Conservation (phyloP, 2,113 vertebrate species). For the Lipotes vexillifer region DNA sequence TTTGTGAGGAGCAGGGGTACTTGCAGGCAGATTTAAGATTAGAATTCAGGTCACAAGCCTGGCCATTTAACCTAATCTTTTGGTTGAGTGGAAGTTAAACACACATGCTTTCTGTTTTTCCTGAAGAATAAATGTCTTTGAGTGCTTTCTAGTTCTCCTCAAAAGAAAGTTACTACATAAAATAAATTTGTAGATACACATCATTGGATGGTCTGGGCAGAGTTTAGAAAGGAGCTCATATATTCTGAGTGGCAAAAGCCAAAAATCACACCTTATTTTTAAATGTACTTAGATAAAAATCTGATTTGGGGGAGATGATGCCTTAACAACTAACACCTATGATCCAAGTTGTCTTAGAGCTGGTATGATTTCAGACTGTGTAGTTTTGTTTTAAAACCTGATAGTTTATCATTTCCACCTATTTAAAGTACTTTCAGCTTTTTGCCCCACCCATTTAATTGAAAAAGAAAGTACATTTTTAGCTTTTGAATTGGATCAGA, state of each 20-base stretch:
- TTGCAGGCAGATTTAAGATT: conserved; percentile 17
- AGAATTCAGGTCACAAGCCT: conserved; percentile 41
- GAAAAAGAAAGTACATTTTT: conserved; percentile 5
- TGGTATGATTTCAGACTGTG: not conserved
- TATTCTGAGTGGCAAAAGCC: not conserved
- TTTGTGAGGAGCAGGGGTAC: conserved; percentile 1
- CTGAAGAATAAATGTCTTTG: not conserved
- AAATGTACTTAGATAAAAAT: conserved; percentile 30
- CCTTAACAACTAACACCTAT: not conserved
- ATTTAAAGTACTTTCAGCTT: not conserved
- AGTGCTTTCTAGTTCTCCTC: not conserved
- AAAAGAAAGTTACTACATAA: not conserved
- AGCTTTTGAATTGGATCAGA: conserved; percentile 31
- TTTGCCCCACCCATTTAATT: not conserved
- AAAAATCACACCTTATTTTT: conserved; percentile 28
- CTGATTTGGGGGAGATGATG: not conserved
- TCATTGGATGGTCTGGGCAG: not conserved
- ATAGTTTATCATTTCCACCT: not conserved
- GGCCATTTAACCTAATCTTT: conserved; percentile 35
- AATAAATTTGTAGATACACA: conserved; percentile 14
- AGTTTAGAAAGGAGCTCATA: not conserved
- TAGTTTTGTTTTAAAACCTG: conserved; percentile 2
- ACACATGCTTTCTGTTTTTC: conserved; percentile 14
- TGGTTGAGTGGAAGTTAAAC: conserved; percentile 8
- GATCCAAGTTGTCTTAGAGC: not conserved